Percentiles rank a stretch among this genome's conserved stretches.
phyloP scores from a whole-genome alignment of 2,113 vertebrate genomes.

The Anser brachyrhynchus region DNA sequence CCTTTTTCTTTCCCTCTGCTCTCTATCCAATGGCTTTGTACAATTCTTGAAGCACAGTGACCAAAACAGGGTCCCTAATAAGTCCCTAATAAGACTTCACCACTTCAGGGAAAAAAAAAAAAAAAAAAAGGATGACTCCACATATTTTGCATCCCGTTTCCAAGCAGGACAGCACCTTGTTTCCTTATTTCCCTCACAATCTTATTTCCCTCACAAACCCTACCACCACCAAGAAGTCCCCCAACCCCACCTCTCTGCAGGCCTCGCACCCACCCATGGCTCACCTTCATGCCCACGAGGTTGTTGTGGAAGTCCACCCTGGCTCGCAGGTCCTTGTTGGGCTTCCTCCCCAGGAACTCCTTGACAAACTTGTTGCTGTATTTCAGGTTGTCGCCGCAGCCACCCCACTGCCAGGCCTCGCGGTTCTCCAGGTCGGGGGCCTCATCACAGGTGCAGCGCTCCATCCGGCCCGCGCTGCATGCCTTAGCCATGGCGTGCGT shows the following conservation, averaged over 20 bases:
- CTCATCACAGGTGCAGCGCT: conserved; percentile 97
- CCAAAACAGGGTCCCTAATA: not conserved
- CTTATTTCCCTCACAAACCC: not conserved
- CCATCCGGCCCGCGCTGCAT: conserved; percentile 95
- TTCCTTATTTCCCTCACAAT: too few species aligned
- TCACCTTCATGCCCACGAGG: conserved; percentile 96
- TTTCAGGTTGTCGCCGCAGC: conserved; percentile 97
- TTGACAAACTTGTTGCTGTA: conserved; percentile 99
- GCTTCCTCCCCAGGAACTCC: conserved; percentile 95
- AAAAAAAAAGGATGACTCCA: not conserved
- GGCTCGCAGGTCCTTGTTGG: conserved; percentile 94
- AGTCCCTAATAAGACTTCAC: not conserved
- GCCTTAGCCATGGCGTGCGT: conserved; percentile 96
- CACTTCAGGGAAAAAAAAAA: not conserved
- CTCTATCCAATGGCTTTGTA: accelerated
- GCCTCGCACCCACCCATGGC: not conserved
- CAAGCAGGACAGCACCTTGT: not conserved
- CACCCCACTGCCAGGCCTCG: conserved; percentile 98
- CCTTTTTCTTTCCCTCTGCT: not conserved
- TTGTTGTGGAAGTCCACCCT: conserved; percentile 97
- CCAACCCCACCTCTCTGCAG: not conserved
- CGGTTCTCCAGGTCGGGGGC: conserved; percentile 96
- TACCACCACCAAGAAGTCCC: accelerated
- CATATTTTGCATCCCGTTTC: accelerated
- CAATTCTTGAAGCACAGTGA: not conserved